phyloP scores from a whole-genome alignment of 2,888 invertebrate species.

The Agrotis clavis region DNA sequence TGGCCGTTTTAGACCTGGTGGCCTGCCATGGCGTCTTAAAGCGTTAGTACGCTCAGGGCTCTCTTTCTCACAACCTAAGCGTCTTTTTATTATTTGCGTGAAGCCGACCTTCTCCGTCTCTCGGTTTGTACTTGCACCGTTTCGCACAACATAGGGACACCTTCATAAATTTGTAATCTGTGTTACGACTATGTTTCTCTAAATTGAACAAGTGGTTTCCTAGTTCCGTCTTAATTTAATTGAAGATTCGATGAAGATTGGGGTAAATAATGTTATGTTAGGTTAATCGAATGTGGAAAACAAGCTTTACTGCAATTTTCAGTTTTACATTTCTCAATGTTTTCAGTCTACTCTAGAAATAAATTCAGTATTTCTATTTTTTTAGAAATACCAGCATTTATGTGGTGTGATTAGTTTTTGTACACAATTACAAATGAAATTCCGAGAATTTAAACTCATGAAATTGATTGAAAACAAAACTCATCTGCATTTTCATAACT shows the following conservation, averaged over 20 bases:
- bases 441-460: no score
- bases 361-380: not conserved
- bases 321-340: no score
- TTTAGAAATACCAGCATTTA: not conserved
- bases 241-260: constrained; percentile 35
- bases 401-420: no score
- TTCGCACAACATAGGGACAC: constrained; percentile 40
- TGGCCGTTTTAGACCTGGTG: no score
- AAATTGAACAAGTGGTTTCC: constrained; percentile 56
- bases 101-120: constrained; percentile 2
- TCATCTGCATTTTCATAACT: no score
- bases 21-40: no score
- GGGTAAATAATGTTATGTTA: not conserved
- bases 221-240: constrained; percentile 42
- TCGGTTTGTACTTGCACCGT: not conserved
- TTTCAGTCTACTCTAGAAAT: not conserved
- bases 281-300: constrained; percentile 2
- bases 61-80: no score
- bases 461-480: no score
- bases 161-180: constrained; percentile 57
- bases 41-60: no score
- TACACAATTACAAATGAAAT: no score
- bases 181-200: constrained; percentile 47
- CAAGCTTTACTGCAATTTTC: not conserved
- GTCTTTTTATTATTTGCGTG: not conserved